These are phyloP conservation scores for Coronaproctus castanopsis DNA, from an alignment of 2,888 invertebrate species.

Conservation along the genomic window DNA sequence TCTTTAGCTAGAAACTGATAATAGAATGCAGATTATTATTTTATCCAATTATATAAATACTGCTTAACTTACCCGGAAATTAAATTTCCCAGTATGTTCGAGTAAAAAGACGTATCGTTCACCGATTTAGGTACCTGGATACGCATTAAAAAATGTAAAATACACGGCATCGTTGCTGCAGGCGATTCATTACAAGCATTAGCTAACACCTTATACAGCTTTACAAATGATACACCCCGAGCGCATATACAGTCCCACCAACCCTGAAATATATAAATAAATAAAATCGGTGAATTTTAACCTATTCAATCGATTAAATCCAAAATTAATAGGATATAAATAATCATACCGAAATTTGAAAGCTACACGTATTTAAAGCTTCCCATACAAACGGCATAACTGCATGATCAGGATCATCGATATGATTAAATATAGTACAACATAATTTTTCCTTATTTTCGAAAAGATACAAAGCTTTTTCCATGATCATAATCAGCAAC, in stretches of 20 bases:
- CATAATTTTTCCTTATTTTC: constrained; percentile 16
- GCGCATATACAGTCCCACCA: constrained; percentile 49
- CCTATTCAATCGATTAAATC: neutral
- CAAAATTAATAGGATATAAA: neutral
- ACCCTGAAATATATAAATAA: constrained; percentile 32
- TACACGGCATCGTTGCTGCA: constrained; percentile 43
- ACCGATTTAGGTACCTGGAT: constrained; percentile 34
- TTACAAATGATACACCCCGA: constrained; percentile 44
- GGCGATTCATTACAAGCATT: constrained; percentile 62
- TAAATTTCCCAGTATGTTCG: constrained; percentile 45
- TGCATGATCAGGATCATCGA: constrained; percentile 47
- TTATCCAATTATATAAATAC: too few species aligned
- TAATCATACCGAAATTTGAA: constrained; percentile 1
- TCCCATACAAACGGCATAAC: constrained; percentile 54
- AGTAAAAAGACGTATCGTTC: constrained; percentile 35
- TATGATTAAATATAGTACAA: constrained; percentile 28
- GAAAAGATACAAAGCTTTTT: constrained; percentile 14
- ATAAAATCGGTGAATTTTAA: neutral
- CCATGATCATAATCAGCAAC: constrained; percentile 31
- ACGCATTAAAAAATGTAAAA: constrained; percentile 54
- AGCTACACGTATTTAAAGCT: constrained; percentile 1
- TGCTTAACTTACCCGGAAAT: constrained; percentile 44
- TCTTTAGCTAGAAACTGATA: too few species aligned
- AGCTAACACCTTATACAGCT: constrained; percentile 42
- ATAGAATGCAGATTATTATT: too few species aligned